Evolutionary conservation across 2,797 vertebrate genomes (phyloP).

Genomic region (Emydoidea blandingii): DNA sequence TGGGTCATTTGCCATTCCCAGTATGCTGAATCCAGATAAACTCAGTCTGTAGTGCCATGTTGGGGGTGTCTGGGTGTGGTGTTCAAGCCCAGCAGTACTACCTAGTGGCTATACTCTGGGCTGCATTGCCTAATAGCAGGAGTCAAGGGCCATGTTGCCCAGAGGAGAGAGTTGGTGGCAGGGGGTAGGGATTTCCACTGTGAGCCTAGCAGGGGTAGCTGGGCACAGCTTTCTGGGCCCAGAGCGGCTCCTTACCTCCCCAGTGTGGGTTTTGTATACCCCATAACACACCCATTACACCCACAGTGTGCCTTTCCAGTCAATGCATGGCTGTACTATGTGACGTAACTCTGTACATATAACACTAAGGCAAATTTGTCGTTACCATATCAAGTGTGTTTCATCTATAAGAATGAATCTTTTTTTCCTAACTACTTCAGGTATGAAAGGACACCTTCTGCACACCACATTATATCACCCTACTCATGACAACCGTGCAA

Average conservation of each 20-base stretch:
- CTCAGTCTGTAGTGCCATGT: background rate
- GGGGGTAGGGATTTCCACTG: too few relatives aligned
- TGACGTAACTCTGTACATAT: background rate
- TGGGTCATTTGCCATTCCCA: conserved; percentile 1
- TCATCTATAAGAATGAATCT: background rate
- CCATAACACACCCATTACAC: too few relatives aligned
- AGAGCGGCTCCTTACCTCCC: too few relatives aligned
- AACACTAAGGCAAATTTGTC: background rate
- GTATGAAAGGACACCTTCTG: conserved; percentile 1
- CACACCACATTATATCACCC: background rate
- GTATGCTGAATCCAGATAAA: too few relatives aligned
- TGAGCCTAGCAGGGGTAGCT: too few relatives aligned
- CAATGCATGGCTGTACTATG: background rate
- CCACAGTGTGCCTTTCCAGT: background rate
- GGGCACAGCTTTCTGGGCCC: too few relatives aligned
- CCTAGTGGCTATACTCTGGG: background rate
- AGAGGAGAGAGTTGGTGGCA: too few relatives aligned
- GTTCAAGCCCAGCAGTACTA: background rate
- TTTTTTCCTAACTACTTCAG: background rate
- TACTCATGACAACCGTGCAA: background rate
- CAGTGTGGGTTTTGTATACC: too few relatives aligned
- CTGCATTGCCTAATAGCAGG: too few relatives aligned
- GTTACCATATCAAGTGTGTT: background rate
- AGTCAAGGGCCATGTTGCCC: too few relatives aligned
- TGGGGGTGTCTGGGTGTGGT: background rate